phyloP scores from a whole-genome alignment of 1,140 invertebrate genomes.

The Bombus terrestris region DNA sequence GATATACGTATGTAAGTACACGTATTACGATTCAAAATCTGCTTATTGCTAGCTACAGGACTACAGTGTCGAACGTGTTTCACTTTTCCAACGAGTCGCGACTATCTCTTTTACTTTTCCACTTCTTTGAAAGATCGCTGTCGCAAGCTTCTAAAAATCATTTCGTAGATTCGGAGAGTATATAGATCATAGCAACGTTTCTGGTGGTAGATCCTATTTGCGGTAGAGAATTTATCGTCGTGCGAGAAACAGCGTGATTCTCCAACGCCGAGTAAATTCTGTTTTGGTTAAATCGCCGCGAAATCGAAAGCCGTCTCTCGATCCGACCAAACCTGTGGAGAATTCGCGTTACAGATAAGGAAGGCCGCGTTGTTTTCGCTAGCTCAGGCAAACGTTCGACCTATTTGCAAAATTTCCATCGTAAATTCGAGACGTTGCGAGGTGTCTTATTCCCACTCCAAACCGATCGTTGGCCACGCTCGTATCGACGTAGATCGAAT shows the following conservation, averaged over 20 bases:
- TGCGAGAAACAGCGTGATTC: constrained; percentile 19
- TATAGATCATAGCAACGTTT: too few relatives aligned
- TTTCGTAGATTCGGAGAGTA: too few relatives aligned
- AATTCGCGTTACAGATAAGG: not conserved
- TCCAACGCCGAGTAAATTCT: constrained; percentile 11
- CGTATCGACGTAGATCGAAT: too few relatives aligned
- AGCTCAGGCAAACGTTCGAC: not conserved
- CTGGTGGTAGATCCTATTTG: too few relatives aligned
- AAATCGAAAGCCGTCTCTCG: constrained; percentile 23
- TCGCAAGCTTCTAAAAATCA: too few relatives aligned
- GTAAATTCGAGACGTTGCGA: not conserved
- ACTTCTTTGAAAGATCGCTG: too few relatives aligned
- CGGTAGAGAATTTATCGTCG: not conserved
- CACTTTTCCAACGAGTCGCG: not conserved
- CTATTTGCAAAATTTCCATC: not conserved
- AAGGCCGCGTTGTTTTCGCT: not conserved
- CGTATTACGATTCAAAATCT: not conserved
- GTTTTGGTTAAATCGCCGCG: constrained; percentile 25
- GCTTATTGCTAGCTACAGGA: not conserved
- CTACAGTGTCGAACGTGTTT: not conserved
- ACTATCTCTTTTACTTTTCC: too few relatives aligned
- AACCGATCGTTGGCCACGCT: too few relatives aligned
- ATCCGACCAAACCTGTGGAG: not conserved
- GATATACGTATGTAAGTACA: not conserved
- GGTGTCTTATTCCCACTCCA: not conserved